Base-by-base conservation (phyloP, 2,888 invertebrate species). In the Prosopocoilus inquinatus region DNA sequence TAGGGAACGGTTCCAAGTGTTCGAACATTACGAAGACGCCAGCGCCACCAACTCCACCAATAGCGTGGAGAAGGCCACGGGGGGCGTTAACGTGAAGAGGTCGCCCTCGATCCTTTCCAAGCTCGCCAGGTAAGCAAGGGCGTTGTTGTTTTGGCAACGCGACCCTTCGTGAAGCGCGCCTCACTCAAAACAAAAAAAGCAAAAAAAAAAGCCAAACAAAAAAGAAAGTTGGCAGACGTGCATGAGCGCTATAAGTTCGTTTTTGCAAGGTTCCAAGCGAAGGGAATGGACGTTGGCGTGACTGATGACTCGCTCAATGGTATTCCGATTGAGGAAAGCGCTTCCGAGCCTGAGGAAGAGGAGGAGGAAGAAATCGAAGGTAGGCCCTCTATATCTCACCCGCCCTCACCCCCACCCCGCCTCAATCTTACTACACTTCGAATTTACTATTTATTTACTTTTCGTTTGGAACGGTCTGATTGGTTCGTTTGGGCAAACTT, bases 1-100 rank as follows among this genome's bases (percentile, higher is more conserved):
- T 9, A 90, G 90, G 76, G 88, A 91, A 32, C 84, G 90, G 58
- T 94, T 91, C 80, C 87, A 91, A 75, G 87, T 91, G 64, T 94
- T 94, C 77, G 92, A 94, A 76, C 81, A 83, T 60, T 69, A 73
- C 60, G 82, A 82, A 63, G 66, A 66, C 7, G 68, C 70, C 71
- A 28, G 75, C 9, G 68, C 70, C 71, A 28, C 75, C 9, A 75
- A 73, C n/a, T n/a, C n/a, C 39, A 79, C 78, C 41, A 82, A 82
- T 62, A 57, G 53, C 11, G 46, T 61, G 46, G 81, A 82, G 61
- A 74, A 78, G 62, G 79, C 80, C 13, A 77, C 79, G 16, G 80
- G 81, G 39, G 74, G 78, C 59, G 78, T 83, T 54, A 80, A 79
- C 50, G 84, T 87, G 15, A 86, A 85, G 66, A 78, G 85, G 60